Percentiles rank a stretch among this genome's conserved stretches.
Evolutionary conservation across 2,888 invertebrate species (phyloP).

Genomic region (Netelia melanura): DNA sequence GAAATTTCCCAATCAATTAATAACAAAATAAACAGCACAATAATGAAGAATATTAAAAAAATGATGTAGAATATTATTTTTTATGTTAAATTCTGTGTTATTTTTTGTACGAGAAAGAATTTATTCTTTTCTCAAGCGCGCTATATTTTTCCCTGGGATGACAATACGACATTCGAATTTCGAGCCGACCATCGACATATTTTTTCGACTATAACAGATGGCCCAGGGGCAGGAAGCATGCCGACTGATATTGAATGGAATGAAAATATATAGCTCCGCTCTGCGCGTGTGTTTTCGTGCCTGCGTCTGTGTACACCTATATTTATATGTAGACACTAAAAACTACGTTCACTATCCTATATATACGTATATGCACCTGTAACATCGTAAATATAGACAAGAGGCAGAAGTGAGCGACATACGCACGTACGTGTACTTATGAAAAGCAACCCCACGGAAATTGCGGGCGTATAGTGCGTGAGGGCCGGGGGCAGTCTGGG

Average conservation of each 20-base stretch:
- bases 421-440: slow-evolving; percentile 19
- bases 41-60: no score
- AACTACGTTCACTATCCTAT: not conserved
- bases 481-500: slow-evolving; percentile 64
- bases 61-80: not conserved
- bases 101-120: not conserved
- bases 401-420: slow-evolving; percentile 6
- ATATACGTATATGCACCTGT: slow-evolving; percentile 38
- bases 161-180: not conserved
- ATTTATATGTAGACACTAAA: slow-evolving; percentile 10
- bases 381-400: slow-evolving; percentile 26
- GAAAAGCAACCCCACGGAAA: slow-evolving; percentile 75
- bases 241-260: slow-evolving; percentile 48
- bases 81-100: not conserved
- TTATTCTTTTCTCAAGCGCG: not conserved
- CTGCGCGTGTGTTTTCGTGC: not conserved
- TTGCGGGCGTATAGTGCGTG: slow-evolving; percentile 70
- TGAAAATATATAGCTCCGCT: slow-evolving; percentile 54
- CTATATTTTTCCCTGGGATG: not conserved
- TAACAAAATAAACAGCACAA: no score
- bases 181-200: slow-evolving; percentile 30
- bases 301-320: not conserved
- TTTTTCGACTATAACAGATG: slow-evolving; percentile 50
- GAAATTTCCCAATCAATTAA: no score
- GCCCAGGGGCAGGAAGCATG: slow-evolving; percentile 55